phyloP scores from a whole-genome alignment of 1,140 invertebrate species.

The Panagrolaimus sp. region DNA sequence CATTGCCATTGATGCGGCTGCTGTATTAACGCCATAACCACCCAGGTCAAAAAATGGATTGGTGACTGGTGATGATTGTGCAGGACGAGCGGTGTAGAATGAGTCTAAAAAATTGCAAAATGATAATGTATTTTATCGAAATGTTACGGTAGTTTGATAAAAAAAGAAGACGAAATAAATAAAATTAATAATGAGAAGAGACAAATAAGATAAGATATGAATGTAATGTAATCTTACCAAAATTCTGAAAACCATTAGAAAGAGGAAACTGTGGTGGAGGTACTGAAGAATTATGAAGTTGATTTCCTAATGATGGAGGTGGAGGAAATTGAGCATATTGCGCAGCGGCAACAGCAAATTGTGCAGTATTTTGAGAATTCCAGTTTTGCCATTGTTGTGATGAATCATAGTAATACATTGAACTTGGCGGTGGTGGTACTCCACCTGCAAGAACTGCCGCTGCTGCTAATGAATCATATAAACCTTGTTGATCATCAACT shows the following conservation, averaged over 20 bases:
- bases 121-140: neutral
- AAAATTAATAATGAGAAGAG: neutral
- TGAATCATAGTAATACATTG: slow-evolving; percentile 13
- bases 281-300: neutral
- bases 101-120: slow-evolving; percentile 8
- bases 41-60: neutral
- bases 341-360: slow-evolving; percentile 1
- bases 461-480: slow-evolving; percentile 5
- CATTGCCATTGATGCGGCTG: neutral
- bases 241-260: slow-evolving; percentile 10
- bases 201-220: neutral
- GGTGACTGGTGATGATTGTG: neutral
- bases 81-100: slow-evolving; percentile 1
- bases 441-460: neutral
- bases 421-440: neutral
- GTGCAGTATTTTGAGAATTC: slow-evolving; percentile 4
- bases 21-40: neutral
- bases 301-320: neutral
- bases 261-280: neutral
- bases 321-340: neutral
- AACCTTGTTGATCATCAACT: slow-evolving; percentile 2
- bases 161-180: neutral
- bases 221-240: neutral
- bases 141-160: slow-evolving; percentile 6
- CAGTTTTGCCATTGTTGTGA: slow-evolving; percentile 1